Conservation (phyloP, 2,888 invertebrate species). For the Cacoxenus indagator region DNA sequence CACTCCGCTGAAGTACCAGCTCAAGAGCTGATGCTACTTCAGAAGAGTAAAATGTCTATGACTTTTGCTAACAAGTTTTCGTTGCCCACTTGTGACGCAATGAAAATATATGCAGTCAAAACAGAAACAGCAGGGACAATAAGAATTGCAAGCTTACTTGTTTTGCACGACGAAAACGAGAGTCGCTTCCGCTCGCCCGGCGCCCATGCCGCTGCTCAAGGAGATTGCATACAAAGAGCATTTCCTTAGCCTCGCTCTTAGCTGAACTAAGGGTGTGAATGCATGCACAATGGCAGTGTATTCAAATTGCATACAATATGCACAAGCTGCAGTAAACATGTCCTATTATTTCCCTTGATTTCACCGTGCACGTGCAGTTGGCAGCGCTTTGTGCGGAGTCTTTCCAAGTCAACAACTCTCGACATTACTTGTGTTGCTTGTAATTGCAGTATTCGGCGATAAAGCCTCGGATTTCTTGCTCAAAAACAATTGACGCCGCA, state of each 20-base stretch:
- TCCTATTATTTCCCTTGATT: conserved; percentile 25
- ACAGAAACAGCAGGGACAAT: conserved; percentile 48
- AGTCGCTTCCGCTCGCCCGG: too few species aligned
- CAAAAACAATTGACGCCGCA: conserved; percentile 48
- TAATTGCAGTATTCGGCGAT: conserved; percentile 12
- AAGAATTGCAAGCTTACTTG: conserved; percentile 55
- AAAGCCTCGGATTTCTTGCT: background rate
- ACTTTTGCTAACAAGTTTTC: background rate
- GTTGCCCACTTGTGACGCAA: background rate
- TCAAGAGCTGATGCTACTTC: background rate
- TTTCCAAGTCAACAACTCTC: background rate
- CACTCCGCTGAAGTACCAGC: conserved; percentile 8
- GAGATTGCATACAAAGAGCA: too few species aligned
- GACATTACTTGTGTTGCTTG: too few species aligned
- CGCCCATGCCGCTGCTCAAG: too few species aligned
- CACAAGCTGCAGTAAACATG: conserved; percentile 38
- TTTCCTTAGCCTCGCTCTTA: too few species aligned
- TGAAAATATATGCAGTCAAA: background rate
- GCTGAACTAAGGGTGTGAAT: conserved; percentile 19
- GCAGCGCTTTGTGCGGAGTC: too few species aligned
- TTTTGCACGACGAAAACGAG: conserved; percentile 35
- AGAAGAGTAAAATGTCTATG: conserved; percentile 7
- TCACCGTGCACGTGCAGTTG: too few species aligned
- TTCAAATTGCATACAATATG: conserved; percentile 46
- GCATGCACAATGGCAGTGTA: conserved; percentile 11